Evolutionary conservation across 2,797 vertebrate genomes (phyloP), one percentile per base, ranked within the genome.

Genomic region (Acridotheres tristis): DNA sequence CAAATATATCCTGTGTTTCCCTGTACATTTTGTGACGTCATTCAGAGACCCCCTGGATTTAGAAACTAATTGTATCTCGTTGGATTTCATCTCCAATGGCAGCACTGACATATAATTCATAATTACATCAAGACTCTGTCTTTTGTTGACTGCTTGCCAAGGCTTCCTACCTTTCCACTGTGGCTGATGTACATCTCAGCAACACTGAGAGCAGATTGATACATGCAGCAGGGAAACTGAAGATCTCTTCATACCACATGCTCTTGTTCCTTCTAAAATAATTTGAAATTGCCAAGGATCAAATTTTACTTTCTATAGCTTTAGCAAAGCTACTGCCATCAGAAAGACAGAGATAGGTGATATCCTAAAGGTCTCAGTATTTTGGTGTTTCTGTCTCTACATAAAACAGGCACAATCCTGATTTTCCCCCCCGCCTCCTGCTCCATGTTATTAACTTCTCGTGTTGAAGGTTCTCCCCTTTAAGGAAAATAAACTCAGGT

Each of bases 61-160:
- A 74, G 67, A 82, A 87, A 34, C 21, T 5, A 51, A 38, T 58
- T 51, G 13, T 43, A 34, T 74, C 42, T 83, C 18, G 6, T 45
- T 72, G 72, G 29, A 67, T 92, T 96, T 95, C 85, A 25, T 85
- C 57, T 95, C 34, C 61, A 76, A 82, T 89, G 57, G 61, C 48
- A 92, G 22, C 48, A 54, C 8, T 5, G 14, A 40, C 47, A 42
- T 82, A 6, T 50, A 79, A 77, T 91, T 91, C 76, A 55, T 80
- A 85, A 67, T 89, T 82, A 55, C 21, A 36, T 78, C 62, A 51
- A 54, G 29, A 40, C 57, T 79, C 69, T 76, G 48, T 81, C 50
- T 83, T 86, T 54, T 74, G 50, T 51, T 92, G 81, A 91, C 58
- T 58, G 85, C 68, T 87, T 85, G 90, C 75, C 90, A 82, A 87